phyloP scores from a whole-genome alignment of 2,797 vertebrate genomes.

The Cryptoblepharus egeriae region DNA sequence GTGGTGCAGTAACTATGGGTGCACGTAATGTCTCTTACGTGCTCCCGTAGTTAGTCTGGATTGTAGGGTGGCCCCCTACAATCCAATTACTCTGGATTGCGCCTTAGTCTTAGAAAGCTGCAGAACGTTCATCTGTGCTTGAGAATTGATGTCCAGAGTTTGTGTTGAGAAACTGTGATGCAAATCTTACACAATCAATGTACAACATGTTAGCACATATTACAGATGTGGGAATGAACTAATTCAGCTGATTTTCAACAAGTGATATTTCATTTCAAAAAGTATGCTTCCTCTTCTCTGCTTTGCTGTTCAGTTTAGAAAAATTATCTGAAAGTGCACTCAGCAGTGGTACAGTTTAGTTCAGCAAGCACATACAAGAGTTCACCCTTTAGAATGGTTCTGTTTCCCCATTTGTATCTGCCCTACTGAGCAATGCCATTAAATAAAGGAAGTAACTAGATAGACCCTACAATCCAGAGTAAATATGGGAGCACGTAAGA shows the following conservation, averaged over 20 bases:
- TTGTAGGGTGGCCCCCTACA: too few relatives aligned
- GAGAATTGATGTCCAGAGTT: not conserved
- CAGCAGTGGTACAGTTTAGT: not conserved
- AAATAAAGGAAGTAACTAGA: slow-evolving; percentile 18
- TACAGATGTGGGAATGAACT: not conserved
- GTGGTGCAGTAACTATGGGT: too few relatives aligned
- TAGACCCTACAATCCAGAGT: too few relatives aligned
- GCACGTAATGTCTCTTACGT: too few relatives aligned
- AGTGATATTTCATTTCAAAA: not conserved
- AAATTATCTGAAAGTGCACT: not conserved
- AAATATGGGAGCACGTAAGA: too few relatives aligned
- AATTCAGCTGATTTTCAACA: not conserved
- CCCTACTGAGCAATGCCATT: not conserved
- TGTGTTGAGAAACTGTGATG: not conserved
- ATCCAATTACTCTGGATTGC: too few relatives aligned
- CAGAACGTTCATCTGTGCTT: not conserved
- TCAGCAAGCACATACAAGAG: not conserved
- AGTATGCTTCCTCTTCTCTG: not conserved
- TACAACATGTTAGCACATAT: too few relatives aligned
- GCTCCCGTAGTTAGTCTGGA: too few relatives aligned
- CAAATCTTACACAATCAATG: not conserved
- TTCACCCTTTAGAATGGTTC: not conserved
- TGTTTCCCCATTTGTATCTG: not conserved
- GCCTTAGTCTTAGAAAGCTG: not conserved
- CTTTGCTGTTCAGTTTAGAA: not conserved